Conservation (phyloP, 2,113 vertebrate species). For the Oryzias woworae region DNA sequence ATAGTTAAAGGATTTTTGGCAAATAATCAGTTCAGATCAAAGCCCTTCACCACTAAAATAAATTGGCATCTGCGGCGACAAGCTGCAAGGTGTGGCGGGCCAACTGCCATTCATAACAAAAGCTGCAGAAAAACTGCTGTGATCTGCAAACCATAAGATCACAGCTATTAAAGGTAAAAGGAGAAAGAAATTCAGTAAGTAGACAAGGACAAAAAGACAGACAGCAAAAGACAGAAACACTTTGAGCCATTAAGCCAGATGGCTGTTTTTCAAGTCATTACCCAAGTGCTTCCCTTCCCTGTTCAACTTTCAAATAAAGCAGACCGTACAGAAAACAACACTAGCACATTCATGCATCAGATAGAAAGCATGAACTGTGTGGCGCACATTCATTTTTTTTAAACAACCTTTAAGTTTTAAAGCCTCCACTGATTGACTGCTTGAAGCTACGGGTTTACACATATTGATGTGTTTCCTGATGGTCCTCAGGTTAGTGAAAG, state of each 20-base stretch:
- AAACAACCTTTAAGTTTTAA: constrained; percentile 43
- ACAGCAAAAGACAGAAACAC: constrained; percentile 39
- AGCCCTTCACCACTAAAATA: too few relatives aligned
- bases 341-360: constrained; percentile 13
- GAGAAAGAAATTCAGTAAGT: constrained; percentile 2
- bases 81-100: constrained; percentile 25
- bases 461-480: constrained; percentile 18
- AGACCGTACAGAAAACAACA: constrained; percentile 12
- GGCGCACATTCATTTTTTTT: constrained; percentile 37
- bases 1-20: too few relatives aligned
- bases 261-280: constrained; percentile 70
- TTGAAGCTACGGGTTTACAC: constrained; percentile 21
- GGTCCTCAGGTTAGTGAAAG: constrained; percentile 11
- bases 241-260: constrained; percentile 41
- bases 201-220: neutral
- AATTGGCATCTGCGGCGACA: neutral
- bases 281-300: constrained; percentile 59
- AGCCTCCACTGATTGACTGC: constrained; percentile 36
- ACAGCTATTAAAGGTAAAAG: constrained; percentile 48
- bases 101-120: constrained; percentile 35
- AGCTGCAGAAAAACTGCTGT: constrained; percentile 29
- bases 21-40: too few relatives aligned
- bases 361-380: constrained; percentile 15
- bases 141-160: constrained; percentile 45
- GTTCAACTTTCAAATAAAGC: constrained; percentile 39